A percentile compares a stretch with the other conserved stretches of the same genome.
Evolutionary conservation across 2,888 invertebrate species (phyloP).

Genomic region (Zootermopsis nevadensis): DNA sequence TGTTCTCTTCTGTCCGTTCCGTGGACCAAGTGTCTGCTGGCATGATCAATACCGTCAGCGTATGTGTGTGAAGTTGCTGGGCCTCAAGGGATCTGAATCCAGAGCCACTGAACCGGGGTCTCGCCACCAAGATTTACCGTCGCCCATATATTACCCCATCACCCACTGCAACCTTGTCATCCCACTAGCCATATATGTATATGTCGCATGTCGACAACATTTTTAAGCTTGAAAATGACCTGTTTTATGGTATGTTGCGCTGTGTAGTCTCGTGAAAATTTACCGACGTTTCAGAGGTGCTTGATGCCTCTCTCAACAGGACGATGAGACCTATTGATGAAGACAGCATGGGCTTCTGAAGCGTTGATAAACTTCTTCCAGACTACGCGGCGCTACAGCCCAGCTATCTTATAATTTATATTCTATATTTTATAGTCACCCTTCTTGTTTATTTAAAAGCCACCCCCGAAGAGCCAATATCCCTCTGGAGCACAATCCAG

Average conservation of each 20-base stretch:
- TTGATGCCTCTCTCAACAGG: no score
- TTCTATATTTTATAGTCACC: neutral
- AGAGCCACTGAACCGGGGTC: neutral
- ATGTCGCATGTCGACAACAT: neutral
- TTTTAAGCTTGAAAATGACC: no score
- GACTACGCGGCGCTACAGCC: no score
- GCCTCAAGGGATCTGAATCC: constrained; percentile 27
- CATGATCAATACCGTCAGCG: constrained; percentile 5
- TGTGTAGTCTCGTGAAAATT: no score
- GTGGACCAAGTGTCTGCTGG: neutral
- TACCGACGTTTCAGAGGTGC: no score
- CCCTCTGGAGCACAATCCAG: neutral
- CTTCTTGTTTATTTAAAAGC: constrained; percentile 21
- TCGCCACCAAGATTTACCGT: neutral
- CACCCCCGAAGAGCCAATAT: neutral
- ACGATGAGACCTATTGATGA: no score
- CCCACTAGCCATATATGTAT: neutral
- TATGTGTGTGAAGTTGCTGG: constrained; percentile 23
- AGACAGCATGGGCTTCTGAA: no score
- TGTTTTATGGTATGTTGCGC: no score
- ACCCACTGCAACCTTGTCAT: constrained; percentile 19
- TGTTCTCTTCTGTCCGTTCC: neutral
- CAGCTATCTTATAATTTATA: neutral
- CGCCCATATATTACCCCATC: constrained; percentile 1
- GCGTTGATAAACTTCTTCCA: no score